Evolutionary conservation across 1,140 invertebrate species (phyloP).

Genomic region (Myzus persicae): DNA sequence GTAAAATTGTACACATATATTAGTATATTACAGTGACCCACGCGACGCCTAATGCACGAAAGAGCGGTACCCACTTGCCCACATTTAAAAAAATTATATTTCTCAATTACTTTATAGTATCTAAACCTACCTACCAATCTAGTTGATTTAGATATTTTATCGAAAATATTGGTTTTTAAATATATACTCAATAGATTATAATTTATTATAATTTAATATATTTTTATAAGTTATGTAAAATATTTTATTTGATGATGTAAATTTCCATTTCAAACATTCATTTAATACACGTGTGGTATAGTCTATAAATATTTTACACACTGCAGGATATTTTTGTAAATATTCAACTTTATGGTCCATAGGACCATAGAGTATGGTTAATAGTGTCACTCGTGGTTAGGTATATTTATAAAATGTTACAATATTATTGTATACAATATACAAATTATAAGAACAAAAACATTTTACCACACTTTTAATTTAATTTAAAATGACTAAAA

Average conservation of each 20-base stretch:
- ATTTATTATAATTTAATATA: not conserved
- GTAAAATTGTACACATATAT: too few species aligned
- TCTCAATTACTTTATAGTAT: too few species aligned
- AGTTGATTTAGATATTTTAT: too few species aligned
- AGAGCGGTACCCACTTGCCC: too few species aligned
- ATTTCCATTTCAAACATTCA: not conserved
- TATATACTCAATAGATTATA: not conserved
- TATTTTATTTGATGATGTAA: not conserved
- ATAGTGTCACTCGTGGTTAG: not conserved
- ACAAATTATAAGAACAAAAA: not conserved
- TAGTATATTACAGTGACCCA: too few species aligned
- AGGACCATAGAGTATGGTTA: too few species aligned
- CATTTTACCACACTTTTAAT: not conserved
- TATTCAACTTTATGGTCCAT: not conserved
- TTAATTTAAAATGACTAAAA: not conserved
- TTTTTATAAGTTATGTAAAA: not conserved
- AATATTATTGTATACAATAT: not conserved
- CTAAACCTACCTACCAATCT: too few species aligned
- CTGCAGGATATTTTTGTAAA: not conserved
- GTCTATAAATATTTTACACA: slow-evolving; percentile 21
- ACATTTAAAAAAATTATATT: too few species aligned
- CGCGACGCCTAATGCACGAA: too few species aligned
- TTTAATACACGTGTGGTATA: not conserved
- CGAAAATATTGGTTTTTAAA: too few species aligned
- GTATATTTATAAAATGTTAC: not conserved